Conservation (phyloP, 2,113 vertebrate species). For the Gallinago jamesoni region DNA sequence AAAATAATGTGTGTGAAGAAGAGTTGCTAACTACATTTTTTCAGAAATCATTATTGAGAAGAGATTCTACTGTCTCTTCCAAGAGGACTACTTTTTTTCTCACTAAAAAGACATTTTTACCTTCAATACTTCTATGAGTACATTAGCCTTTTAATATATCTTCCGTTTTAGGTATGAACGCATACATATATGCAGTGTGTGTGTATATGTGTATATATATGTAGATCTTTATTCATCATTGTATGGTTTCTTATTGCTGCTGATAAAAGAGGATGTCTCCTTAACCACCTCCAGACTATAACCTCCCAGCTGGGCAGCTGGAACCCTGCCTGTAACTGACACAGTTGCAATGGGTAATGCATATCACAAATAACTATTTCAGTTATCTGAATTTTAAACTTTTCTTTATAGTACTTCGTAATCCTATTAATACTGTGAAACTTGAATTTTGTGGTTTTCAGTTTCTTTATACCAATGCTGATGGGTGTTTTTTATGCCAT, state of each 20-base stretch:
- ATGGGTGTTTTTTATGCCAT: neutral
- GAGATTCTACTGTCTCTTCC: neutral
- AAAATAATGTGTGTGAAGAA: neutral
- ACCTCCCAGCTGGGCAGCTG: neutral
- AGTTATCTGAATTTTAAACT: neutral
- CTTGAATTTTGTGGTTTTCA: neutral
- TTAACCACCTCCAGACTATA: neutral
- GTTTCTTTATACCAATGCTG: neutral
- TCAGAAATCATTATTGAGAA: neutral
- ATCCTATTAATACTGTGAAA: neutral
- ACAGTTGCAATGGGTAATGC: rapidly evolving
- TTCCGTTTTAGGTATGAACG: neutral
- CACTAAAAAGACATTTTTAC: neutral
- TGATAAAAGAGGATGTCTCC: neutral
- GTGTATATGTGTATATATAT: neutral
- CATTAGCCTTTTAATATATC: neutral
- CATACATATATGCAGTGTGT: no score
- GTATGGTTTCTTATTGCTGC: neutral
- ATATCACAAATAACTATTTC: neutral
- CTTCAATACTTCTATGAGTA: neutral
- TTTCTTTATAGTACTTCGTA: neutral
- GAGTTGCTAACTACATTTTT: neutral
- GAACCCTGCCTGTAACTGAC: neutral
- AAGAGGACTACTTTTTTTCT: neutral
- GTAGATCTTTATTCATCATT: neutral